Percentiles rank a stretch among this genome's conserved stretches.
These are phyloP conservation scores for Carduelis carduelis DNA, from an alignment of 2,797 vertebrate species.

Conservation along the genomic window DNA sequence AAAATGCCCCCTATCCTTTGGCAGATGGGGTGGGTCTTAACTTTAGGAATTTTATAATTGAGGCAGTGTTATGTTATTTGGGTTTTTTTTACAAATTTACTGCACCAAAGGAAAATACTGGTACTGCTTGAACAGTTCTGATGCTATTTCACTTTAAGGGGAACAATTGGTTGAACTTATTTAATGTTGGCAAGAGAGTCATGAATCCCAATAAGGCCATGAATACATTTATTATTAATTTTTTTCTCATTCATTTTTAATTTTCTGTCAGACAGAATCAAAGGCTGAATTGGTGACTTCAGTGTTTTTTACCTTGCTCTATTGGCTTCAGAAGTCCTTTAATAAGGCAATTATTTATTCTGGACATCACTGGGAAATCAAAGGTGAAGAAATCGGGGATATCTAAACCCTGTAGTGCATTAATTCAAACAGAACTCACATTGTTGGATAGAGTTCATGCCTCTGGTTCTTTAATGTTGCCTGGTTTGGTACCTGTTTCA, in stretches of 20 bases:
- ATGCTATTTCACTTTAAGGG: conserved; percentile 18
- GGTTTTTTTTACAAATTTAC: not conserved
- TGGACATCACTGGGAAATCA: conserved; percentile 73
- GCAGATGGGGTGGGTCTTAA: not conserved
- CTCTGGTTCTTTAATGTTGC: conserved; percentile 21
- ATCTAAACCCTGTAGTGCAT: conserved; percentile 69
- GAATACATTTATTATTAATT: conserved; percentile 78
- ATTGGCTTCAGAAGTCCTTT: conserved; percentile 70
- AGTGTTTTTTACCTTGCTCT: conserved; percentile 67
- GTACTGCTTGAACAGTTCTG: not conserved
- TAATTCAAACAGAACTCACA: conserved; percentile 23
- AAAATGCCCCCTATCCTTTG: not conserved
- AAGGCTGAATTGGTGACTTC: conserved; percentile 67
- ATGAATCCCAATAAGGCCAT: conserved; percentile 73
- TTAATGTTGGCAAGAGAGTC: conserved; percentile 59
- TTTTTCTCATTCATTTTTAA: conserved; percentile 76
- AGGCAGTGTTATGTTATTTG: not conserved
- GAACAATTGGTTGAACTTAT: conserved; percentile 42
- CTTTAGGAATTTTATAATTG: not conserved
- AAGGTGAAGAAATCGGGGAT: conserved; percentile 60
- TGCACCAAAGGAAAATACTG: not conserved
- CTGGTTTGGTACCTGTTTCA: conserved; percentile 21
- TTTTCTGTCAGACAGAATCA: conserved; percentile 73
- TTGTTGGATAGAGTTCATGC: conserved; percentile 3
- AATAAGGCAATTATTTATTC: conserved; percentile 79